A percentile compares a stretch with the other conserved stretches of the same genome.
phyloP scores from a whole-genome alignment of 2,113 vertebrate species.

The Microcebus griseorufus region DNA sequence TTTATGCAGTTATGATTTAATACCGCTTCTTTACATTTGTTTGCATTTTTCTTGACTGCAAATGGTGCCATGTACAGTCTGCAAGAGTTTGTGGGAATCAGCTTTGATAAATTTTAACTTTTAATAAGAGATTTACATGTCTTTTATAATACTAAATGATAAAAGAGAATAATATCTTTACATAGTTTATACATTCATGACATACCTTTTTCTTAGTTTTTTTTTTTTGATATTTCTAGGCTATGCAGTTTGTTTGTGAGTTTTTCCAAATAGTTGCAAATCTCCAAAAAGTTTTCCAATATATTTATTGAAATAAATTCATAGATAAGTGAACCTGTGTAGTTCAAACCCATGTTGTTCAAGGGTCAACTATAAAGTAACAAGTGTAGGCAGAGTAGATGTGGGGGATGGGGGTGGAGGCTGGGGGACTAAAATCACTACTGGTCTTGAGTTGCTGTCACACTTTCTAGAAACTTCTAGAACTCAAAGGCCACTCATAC shows the following conservation, averaged over 20 bases:
- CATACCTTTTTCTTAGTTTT: neutral
- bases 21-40: neutral
- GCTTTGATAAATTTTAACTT: neutral
- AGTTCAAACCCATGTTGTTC: neutral
- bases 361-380: neutral
- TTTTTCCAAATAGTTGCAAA: neutral
- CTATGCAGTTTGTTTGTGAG: neutral
- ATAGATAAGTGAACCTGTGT: neutral
- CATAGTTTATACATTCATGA: neutral
- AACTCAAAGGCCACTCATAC: neutral
- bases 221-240: neutral
- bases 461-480: neutral
- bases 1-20: neutral
- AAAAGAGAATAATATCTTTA: neutral
- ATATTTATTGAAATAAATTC: neutral
- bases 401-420: neutral
- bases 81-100: neutral
- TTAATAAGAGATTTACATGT: neutral
- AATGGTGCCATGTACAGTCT: neutral
- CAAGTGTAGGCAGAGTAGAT: neutral
- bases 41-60: neutral
- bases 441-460: neutral
- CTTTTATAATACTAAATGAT: neutral
- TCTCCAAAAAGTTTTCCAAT: neutral
- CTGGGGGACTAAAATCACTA: neutral